Evolutionary conservation across 2,888 invertebrate genomes (phyloP), one percentile per base, ranked within the genome.

Genomic region (Aethes cnicana): DNA sequence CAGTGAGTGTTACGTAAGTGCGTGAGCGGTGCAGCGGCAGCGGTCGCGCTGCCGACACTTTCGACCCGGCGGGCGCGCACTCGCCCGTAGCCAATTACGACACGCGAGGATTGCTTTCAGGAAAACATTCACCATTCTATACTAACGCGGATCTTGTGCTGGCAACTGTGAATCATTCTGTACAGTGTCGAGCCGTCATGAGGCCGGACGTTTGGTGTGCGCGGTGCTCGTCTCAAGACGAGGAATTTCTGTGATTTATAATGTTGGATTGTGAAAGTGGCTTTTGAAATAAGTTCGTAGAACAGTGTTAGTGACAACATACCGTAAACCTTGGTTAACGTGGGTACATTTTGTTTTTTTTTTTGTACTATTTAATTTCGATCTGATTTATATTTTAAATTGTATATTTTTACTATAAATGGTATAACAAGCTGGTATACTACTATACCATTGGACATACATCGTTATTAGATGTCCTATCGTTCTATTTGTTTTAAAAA

Each of bases 51-150:
- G 76, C 68, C 74, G 72, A 69, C 74, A 78, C 84, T 83, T 86
- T 84, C 85, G 74, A 79, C 60, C 60, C 63, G 57, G 64, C 69
- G 62, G 70, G n/a, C 68, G 82, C 72, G 80, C 85, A 74, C 72
- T 81, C 81, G 75, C 77, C 74, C 84, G 84, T 75, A 68, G 67
- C 74, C 74, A 75, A 77, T 79, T 77, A 77, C 78, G 61, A 76
- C 81, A 81, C 84, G 82, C 84, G 77, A 83, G 75, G 75, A 80
- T 72, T 77, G 81, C 71, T 84, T 85, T 84, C 83, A 83, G 83
- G 80, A 78, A 81, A 81, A 84, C 86, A 83, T 84, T 87, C 84
- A 85, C 86, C 84, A 86, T 86, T 85, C 84, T 85, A 77, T 78
- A 67, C n/a, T n/a, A n/a, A n/a, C 66, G 72, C 77, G 81, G 64